phyloP scores from a whole-genome alignment of 2,113 vertebrate genomes.

The Stegostoma tigrinum region DNA sequence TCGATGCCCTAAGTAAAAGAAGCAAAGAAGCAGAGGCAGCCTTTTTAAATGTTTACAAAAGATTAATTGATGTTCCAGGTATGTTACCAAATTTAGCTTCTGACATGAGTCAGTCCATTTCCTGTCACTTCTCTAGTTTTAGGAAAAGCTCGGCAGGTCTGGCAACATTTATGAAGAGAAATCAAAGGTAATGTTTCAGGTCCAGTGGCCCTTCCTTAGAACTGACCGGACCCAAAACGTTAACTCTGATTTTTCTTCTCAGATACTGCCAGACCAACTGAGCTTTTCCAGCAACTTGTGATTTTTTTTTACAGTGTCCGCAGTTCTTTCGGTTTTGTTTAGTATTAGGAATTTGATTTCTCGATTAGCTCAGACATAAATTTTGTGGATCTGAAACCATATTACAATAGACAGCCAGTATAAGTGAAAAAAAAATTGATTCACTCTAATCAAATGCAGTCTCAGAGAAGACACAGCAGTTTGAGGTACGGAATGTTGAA shows the following conservation, averaged over 20 bases:
- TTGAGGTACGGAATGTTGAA: background rate
- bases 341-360: background rate
- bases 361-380: background rate
- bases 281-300: no score
- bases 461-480: background rate
- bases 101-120: background rate
- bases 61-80: slow-evolving; percentile 98
- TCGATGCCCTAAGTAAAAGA: slow-evolving; percentile 93
- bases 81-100: slow-evolving; percentile 45
- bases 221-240: no score
- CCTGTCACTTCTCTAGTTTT: background rate
- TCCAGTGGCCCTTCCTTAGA: no score
- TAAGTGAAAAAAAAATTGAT: background rate
- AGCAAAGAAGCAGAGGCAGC: slow-evolving; percentile 98
- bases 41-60: slow-evolving; percentile 98
- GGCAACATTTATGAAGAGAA: no score
- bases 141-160: background rate
- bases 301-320: no score
- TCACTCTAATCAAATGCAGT: background rate
- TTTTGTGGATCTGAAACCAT: background rate
- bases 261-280: no score
- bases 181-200: no score
- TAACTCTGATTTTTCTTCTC: no score
- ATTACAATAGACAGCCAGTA: background rate
- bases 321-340: no score